Evolutionary conservation across 2,797 vertebrate genomes (phyloP), one percentile per base, ranked within the genome.

Genomic region (Sebastes itinus): DNA sequence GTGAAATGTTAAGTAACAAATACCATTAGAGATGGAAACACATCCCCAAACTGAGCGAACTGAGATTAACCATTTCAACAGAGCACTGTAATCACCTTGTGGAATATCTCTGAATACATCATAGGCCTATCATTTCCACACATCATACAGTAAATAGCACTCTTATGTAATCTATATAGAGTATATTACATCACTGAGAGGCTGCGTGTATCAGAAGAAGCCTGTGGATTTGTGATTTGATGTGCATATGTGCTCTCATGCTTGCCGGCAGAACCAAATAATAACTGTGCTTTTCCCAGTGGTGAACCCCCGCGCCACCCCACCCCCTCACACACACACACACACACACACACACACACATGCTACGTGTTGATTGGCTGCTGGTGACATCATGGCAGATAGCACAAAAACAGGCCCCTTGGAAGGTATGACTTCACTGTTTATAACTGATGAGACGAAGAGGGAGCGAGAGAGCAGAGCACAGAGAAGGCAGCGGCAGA

Each of bases 371-470:
- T 95, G 95, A 96, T 96, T 96, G 96, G 96, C 93, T 95, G 91
- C 84, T 38, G 91, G 90, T 96, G 95, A 96, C 95, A 96, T 96
- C 96, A 96, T 93, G 88, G 82, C 75, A 82, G 85, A 93, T 81
- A 76, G 81, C 89, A 89, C 84, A 89, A 94, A 94, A 95, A 95
- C 94, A 94, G 90, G 91, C 89, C 89, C 90, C 38, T 73, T 93
- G 92, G 94, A 95, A 95, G 94, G 92, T 94, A 95, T 96, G 95
- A 96, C 95, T 95, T 96, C 95, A 96, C 88, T 93, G 93, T 94
- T 95, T 93, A 81, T 88, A 81, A 89, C 63, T 77, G 89, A 89
- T 86, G 89, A 93, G 92, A 90, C 74, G 35, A 85, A 87, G 87
- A 84, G 92, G 87, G 89, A 89, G 89, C 64, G 63, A 82, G 84